These are phyloP conservation scores for Falco berigora DNA, from an alignment of 2,797 vertebrate species.

Conservation along the genomic window DNA sequence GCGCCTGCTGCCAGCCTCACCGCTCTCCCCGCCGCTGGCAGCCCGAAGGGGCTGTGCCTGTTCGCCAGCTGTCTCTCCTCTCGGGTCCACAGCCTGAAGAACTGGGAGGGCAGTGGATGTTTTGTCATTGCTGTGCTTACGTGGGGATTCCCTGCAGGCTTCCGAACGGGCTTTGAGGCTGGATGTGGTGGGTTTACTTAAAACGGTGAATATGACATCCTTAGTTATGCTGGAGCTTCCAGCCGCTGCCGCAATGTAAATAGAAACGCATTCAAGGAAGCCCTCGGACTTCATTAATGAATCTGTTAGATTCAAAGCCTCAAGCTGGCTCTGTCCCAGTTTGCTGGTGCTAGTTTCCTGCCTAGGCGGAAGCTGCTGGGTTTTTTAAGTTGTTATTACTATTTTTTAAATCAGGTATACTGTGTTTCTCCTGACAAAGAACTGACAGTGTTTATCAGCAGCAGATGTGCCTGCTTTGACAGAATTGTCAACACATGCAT, in stretches of 20 bases:
- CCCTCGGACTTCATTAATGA: neutral
- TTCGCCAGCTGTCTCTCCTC: too few relatives aligned
- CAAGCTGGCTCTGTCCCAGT: neutral
- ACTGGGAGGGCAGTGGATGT: neutral
- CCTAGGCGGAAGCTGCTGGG: neutral
- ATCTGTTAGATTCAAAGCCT: neutral
- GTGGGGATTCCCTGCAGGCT: neutral
- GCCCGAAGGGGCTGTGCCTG: neutral
- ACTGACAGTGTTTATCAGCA: neutral
- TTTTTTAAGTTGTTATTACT: neutral
- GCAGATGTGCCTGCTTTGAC: neutral
- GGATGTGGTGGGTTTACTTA: neutral
- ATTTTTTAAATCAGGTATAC: neutral
- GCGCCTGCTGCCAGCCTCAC: neutral
- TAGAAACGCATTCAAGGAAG: neutral
- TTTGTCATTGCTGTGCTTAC: neutral
- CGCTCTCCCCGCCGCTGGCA: neutral
- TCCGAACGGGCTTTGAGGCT: neutral
- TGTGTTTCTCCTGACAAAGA: neutral
- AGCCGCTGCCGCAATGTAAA: fast-evolving
- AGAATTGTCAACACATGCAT: neutral
- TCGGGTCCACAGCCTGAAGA: fast-evolving
- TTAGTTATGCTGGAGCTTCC: neutral
- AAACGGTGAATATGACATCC: fast-evolving
- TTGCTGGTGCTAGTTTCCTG: neutral